These are phyloP conservation scores for Sesamia nonagrioides DNA, from an alignment of 1,140 invertebrate genomes.

Conservation along the genomic window DNA sequence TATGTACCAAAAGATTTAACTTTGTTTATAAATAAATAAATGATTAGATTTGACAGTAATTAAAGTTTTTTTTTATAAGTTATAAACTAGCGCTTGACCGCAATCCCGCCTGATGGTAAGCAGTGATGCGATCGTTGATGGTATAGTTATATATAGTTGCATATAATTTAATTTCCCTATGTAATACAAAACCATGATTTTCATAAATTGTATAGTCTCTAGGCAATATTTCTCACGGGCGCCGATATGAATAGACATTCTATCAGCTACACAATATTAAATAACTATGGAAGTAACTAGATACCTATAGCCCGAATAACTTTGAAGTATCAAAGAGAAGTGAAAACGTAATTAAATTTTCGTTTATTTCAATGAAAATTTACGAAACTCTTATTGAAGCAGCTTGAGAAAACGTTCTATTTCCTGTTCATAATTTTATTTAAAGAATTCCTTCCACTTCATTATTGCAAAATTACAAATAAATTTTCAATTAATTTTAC, in stretches of 20 bases:
- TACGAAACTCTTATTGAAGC: background rate
- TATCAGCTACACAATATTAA: background rate
- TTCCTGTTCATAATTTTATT: slow-evolving; percentile 18
- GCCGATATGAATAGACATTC: too few species aligned
- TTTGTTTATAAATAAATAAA: too few species aligned
- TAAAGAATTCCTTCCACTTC: background rate
- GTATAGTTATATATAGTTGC: too few species aligned
- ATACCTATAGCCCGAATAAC: background rate
- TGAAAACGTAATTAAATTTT: slow-evolving; percentile 10
- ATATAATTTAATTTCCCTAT: too few species aligned
- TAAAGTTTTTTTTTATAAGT: too few species aligned
- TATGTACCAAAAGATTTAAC: too few species aligned
- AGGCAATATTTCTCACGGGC: too few species aligned
- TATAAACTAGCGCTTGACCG: too few species aligned
- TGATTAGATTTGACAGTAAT: too few species aligned
- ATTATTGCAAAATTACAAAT: slow-evolving; percentile 2
- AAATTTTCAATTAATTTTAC: background rate
- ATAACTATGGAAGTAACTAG: background rate
- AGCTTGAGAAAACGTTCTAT: slow-evolving; percentile 6
- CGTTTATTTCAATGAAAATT: background rate
- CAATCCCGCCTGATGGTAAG: too few species aligned
- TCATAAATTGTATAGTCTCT: background rate
- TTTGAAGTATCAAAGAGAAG: background rate
- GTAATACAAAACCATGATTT: too few species aligned
- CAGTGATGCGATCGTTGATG: too few species aligned